phyloP scores from a whole-genome alignment of 2,888 invertebrate genomes.

The Bimastos eiseni region DNA sequence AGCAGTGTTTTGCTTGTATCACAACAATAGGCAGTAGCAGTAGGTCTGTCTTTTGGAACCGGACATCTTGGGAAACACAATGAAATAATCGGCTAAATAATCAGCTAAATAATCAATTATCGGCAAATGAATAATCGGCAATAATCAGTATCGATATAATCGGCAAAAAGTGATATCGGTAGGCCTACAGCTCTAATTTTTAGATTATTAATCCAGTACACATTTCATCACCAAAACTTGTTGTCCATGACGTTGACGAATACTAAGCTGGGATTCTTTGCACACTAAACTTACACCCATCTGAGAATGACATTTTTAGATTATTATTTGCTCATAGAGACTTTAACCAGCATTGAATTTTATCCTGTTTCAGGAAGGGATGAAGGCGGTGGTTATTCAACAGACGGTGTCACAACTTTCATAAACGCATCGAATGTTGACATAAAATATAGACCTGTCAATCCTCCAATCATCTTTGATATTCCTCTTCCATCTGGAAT shows the following conservation, averaged over 20 bases:
- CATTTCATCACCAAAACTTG: not conserved
- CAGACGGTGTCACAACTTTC: conserved; percentile 79
- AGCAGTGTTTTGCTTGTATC: no score
- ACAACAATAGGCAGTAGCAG: no score
- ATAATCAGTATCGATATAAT: no score
- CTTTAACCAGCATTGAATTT: not conserved
- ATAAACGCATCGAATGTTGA: conserved; percentile 84
- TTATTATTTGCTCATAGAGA: not conserved
- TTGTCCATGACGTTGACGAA: not conserved
- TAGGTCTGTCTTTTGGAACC: no score
- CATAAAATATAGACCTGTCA: conserved; percentile 76
- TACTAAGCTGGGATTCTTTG: not conserved
- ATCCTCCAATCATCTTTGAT: conserved; percentile 81
- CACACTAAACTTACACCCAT: not conserved
- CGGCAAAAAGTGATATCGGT: no score
- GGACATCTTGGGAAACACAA: no score
- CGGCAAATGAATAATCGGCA: no score
- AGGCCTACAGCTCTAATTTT: no score
- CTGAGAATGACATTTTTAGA: no score
- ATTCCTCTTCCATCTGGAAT: conserved; percentile 57
- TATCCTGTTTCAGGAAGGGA: not conserved
- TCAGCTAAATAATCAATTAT: no score
- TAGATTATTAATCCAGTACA: no score
- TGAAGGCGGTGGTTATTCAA: conserved; percentile 71
- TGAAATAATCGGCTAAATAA: no score